These are phyloP conservation scores for Pantherophis vulpinus DNA, from an alignment of 2,797 vertebrate genomes.

Conservation along the genomic window DNA sequence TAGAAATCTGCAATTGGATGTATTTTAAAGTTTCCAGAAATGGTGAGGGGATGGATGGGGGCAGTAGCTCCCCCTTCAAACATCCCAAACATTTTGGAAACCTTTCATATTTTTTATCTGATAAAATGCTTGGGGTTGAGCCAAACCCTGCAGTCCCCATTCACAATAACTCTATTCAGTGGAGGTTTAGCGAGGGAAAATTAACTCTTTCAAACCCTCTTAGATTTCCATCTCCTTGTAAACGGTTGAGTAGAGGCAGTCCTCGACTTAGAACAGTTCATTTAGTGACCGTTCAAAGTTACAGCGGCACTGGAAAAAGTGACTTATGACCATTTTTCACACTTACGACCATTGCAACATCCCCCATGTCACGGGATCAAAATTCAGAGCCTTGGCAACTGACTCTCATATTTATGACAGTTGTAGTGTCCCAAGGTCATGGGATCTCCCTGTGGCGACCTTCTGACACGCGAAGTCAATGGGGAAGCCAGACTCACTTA, in stretches of 20 bases:
- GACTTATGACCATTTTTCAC: neutral
- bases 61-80: neutral
- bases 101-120: neutral
- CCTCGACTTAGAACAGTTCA: neutral
- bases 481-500: too few species aligned
- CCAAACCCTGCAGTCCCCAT: neutral
- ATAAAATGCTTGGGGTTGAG: slow-evolving; percentile 4
- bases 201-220: neutral
- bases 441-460: too few species aligned
- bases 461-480: too few species aligned
- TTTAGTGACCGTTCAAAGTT: neutral
- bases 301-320: neutral
- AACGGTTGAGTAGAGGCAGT: neutral
- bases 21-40: neutral
- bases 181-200: neutral
- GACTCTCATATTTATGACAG: too few species aligned
- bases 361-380: too few species aligned
- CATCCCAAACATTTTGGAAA: slow-evolving; percentile 26
- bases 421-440: too few species aligned
- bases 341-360: too few species aligned
- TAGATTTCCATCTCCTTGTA: neutral
- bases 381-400: too few species aligned
- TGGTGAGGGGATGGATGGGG: neutral
- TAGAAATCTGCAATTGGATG: neutral
- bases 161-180: slow-evolving; percentile 10